Evolutionary conservation across 1,140 invertebrate genomes (phyloP).

Genomic region (Bombus pyrosoma): DNA sequence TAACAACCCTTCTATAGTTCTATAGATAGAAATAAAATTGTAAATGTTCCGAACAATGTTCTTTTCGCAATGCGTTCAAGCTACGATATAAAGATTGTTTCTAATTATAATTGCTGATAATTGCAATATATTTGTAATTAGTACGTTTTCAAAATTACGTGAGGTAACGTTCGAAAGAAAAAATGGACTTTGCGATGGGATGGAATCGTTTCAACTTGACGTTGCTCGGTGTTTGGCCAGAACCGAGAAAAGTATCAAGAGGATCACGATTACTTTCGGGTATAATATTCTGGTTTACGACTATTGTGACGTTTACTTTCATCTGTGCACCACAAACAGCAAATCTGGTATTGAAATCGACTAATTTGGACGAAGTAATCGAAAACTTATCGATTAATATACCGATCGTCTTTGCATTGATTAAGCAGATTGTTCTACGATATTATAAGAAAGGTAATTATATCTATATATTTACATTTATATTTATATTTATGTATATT

Average conservation of each 20-base stretch:
- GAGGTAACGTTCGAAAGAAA: too few species aligned
- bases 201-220: conserved; percentile 43
- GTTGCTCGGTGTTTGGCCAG: conserved; percentile 44
- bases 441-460: conserved; percentile 26
- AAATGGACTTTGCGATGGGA: conserved; percentile 43
- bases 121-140: neutral
- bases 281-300: conserved; percentile 27
- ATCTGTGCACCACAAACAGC: conserved; percentile 28
- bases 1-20: neutral
- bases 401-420: conserved; percentile 32
- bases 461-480: neutral
- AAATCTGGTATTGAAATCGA: conserved; percentile 27
- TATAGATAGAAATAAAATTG: neutral
- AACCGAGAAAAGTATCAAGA: neutral
- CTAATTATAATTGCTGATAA: too few species aligned
- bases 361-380: conserved; percentile 9
- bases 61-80: neutral
- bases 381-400: conserved; percentile 50
- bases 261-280: neutral
- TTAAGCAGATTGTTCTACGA: conserved; percentile 27
- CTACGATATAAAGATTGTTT: too few species aligned
- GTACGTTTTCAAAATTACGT: neutral
- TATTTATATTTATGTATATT: too few species aligned
- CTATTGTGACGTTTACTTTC: conserved; percentile 16
- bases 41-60: neutral